A percentile compares a stretch with the other conserved stretches of the same genome.
phyloP scores from a whole-genome alignment of 2,797 vertebrate genomes.

The Acrossocheilus fasciatus region DNA sequence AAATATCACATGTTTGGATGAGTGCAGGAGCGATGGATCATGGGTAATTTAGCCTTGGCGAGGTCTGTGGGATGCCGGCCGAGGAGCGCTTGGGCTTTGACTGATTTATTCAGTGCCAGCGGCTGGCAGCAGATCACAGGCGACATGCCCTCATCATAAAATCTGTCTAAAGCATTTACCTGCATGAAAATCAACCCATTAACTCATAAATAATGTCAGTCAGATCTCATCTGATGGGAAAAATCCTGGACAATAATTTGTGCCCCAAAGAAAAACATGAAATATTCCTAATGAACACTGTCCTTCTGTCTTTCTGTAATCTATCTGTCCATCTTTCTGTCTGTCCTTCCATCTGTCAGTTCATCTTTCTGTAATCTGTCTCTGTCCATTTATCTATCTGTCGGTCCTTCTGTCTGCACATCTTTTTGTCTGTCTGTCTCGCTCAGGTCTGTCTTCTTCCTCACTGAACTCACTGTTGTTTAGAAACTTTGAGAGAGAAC shows the following conservation, averaged over 20 bases:
- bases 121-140: neutral
- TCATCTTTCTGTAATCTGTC: too few relatives aligned
- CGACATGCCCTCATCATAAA: neutral
- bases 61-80: conserved; percentile 20
- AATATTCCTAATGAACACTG: neutral
- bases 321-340: neutral
- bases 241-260: neutral
- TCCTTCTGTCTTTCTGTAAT: neutral
- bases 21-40: conserved; percentile 39
- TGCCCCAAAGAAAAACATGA: neutral
- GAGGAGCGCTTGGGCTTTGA: neutral
- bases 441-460: too few relatives aligned
- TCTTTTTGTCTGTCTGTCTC: neutral
- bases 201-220: neutral
- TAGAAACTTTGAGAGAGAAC: too few relatives aligned
- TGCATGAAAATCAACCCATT: conserved; percentile 19
- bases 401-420: too few relatives aligned
- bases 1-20: conserved; percentile 42
- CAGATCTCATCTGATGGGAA: neutral
- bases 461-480: too few relatives aligned
- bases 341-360: neutral
- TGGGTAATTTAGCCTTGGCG: conserved; percentile 33
- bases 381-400: too few relatives aligned
- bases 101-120: conserved; percentile 5
- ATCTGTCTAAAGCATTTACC: conserved; percentile 6